Base-by-base conservation (phyloP, 2,113 vertebrate species). In the Camelus bactrianus region DNA sequence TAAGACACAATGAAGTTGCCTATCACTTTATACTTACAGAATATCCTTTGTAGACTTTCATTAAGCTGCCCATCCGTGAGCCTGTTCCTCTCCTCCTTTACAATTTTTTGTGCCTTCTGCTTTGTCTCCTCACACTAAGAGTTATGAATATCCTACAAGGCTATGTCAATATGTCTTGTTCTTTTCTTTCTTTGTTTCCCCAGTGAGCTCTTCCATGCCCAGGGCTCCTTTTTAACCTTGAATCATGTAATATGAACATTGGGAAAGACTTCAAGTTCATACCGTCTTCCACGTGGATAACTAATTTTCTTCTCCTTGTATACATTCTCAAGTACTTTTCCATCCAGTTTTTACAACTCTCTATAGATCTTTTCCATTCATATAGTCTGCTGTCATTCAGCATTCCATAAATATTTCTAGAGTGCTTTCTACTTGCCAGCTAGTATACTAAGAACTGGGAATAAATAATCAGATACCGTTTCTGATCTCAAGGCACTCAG, bases 391-490 rank as follows among this genome's bases (percentile, higher is more conserved):
- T 85, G 30, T 46, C 46, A 58, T 82, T 89, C 50, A 83, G 32
- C 22, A 92, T 15, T 62, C 67, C 28, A 70, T 76, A 92, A 73
- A 82, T 65, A 77, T 92, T 90, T 86, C 48, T 72, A 67, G 48
- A 82, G 2, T 60, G 6, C 8, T 38, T 90, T 12, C 16, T 73
- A 16, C n/a, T 76, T 77, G n/a, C 93, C 54, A 83, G 26, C 5
- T 14, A 72, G 38, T 52, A 8, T 35, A 16, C 48, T 52, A 82
- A 76, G 38, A 77, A 54, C 32, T 65, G 20, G 14, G 28, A 70
- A 81, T 85, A 79, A 80, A 48, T 46, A 79, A 86, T 70, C 9
- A 62, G 16, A 80, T 56, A 6, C 1, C 60, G 24, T 48, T 65
- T 60, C 77, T 84, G 26, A 2, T 80, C n/a, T 84, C 16, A 84